Evolutionary conservation across 2,113 vertebrate genomes (phyloP), one percentile per base, ranked within the genome.

Genomic region (Alces alces): DNA sequence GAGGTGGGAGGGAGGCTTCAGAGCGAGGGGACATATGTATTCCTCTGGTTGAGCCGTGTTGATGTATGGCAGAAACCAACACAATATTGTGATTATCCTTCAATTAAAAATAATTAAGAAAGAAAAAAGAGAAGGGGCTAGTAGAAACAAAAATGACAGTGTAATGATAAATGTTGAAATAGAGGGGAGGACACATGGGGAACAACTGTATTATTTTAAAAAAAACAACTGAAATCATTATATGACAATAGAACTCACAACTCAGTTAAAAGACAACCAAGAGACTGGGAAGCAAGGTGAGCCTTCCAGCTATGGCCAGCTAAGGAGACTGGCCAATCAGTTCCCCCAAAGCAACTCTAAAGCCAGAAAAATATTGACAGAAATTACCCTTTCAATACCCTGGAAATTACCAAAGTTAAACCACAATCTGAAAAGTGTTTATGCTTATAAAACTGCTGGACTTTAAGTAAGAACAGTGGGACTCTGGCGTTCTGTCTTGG

Each of bases 171-270:
- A 13, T 76, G 36, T 76, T 76, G 21, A 76, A 43, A 43, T 14
- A 76, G 23, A 76, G 12, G 23, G 23, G 70, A 76, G 36, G 70
- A 27, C 3, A 76, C 70, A 76, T 43, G 70, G 36, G 21, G 70
- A 23, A 23, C 11, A 76, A 25, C 23, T 25, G 14, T 25, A 73
- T 14, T 43, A 43, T 25, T 73, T 0, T n/a, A n/a, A n/a, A 0
- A 21, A n/a, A 64, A 7, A 91, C 94, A 96, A 87, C 60, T 87
- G 64, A 89, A 97, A 39, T 55, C 21, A 43, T 76, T 60, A 23
- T 25, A n/a, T 21, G 27, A 84, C 58, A 73, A 70, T 2, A 84
- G 5, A 78, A 6, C 16, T 39, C 50, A 57, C 0, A 93, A 73
- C 92, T 94, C 70, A 86, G 10, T 25, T 84, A 58, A 85, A 89